Conservation (phyloP, 64 coral and sea anemone species). For the Porites lutea region DNA sequence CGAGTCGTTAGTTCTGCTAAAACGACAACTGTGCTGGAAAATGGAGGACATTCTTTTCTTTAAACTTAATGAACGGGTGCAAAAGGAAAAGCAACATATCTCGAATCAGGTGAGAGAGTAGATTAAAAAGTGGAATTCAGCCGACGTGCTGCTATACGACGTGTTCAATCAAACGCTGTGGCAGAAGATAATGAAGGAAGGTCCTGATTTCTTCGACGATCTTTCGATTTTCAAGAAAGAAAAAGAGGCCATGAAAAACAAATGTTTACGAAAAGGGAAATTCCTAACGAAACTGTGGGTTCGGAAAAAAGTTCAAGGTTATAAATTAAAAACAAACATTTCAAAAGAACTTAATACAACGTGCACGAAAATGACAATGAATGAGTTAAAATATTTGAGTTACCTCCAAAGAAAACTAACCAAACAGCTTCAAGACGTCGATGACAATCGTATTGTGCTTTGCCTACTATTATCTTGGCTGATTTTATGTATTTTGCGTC, state of each 20-base stretch:
- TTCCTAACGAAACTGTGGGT: not conserved
- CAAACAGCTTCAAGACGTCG: not conserved
- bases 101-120: not conserved
- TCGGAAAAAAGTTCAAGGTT: slow-evolving; percentile 14
- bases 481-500: too few relatives aligned
- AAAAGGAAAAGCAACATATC: slow-evolving; percentile 23
- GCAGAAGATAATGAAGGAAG: slow-evolving; percentile 63
- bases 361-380: slow-evolving; percentile 27
- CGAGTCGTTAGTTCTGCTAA: slow-evolving; percentile 85
- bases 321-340: slow-evolving; percentile 13
- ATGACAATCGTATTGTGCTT: too few relatives aligned
- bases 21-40: slow-evolving; percentile 80
- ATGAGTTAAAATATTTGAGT: slow-evolving; percentile 10
- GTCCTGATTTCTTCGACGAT: slow-evolving; percentile 63
- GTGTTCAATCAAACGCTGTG: slow-evolving; percentile 80
- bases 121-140: slow-evolving; percentile 76
- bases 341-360: not conserved
- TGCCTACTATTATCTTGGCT: too few relatives aligned
- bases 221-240: not conserved
- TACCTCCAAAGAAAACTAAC: not conserved
- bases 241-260: not conserved
- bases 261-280: slow-evolving; percentile 20
- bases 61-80: slow-evolving; percentile 45
- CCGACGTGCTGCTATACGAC: slow-evolving; percentile 71
- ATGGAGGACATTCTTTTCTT: slow-evolving; percentile 78